Conservation (phyloP, 2,888 invertebrate genomes). For the Tetranychus piercei region DNA sequence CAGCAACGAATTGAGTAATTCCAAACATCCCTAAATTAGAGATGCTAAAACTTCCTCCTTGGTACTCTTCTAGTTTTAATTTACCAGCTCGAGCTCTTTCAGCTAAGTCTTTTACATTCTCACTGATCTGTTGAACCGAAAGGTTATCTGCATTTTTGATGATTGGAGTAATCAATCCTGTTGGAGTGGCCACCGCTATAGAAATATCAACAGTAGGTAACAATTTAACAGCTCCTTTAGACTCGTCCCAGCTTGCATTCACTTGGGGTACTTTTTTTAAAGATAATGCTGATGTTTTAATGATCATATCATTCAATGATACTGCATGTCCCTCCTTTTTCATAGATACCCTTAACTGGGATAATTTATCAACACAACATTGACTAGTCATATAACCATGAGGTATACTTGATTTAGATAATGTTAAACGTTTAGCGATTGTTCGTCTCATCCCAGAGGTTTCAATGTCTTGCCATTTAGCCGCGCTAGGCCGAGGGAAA, state of each 20-base stretch:
- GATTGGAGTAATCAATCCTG: slow-evolving; percentile 90
- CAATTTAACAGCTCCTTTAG: slow-evolving; percentile 61
- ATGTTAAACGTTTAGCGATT: slow-evolving; percentile 55
- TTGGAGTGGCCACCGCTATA: slow-evolving; percentile 86
- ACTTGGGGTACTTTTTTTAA: slow-evolving; percentile 73
- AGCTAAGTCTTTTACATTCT: slow-evolving; percentile 58
- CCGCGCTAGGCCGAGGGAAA: slow-evolving; percentile 35
- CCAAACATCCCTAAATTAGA: slow-evolving; percentile 53
- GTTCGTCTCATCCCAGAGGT: slow-evolving; percentile 57
- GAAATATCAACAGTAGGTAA: slow-evolving; percentile 81
- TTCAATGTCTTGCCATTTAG: slow-evolving; percentile 53
- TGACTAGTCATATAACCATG: slow-evolving; percentile 86
- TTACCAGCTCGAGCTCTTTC: slow-evolving; percentile 69
- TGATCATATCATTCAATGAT: slow-evolving; percentile 85
- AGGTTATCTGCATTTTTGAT: slow-evolving; percentile 74
- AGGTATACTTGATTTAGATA: slow-evolving; percentile 81
- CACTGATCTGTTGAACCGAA: slow-evolving; percentile 64
- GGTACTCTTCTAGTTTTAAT: slow-evolving; percentile 79
- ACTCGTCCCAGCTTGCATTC: slow-evolving; percentile 88
- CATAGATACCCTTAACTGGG: slow-evolving; percentile 48
- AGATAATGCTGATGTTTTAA: slow-evolving; percentile 77
- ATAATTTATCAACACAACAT: slow-evolving; percentile 53
- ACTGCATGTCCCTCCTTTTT: slow-evolving; percentile 64
- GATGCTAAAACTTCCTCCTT: slow-evolving; percentile 42
- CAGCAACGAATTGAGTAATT: slow-evolving; percentile 45